Percentiles rank a stretch among this genome's conserved stretches.
These are phyloP conservation scores for Sericinus montela DNA, from an alignment of 2,888 invertebrate species.

Conservation along the genomic window DNA sequence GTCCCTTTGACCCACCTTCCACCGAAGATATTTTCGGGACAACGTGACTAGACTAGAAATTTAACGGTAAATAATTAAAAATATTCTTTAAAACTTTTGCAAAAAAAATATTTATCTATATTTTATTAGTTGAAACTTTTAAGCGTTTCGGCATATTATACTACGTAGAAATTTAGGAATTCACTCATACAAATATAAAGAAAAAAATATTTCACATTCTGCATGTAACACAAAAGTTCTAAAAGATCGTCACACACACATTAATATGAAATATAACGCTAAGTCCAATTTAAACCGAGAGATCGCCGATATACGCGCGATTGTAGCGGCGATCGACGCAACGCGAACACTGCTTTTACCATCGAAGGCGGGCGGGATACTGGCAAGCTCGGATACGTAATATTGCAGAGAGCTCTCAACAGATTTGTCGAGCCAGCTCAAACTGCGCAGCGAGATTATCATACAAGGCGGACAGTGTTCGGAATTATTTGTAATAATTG, in stretches of 20 bases:
- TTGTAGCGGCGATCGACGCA: background rate
- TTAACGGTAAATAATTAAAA: too few relatives aligned
- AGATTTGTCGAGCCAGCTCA: slow-evolving; percentile 17
- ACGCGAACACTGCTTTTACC: background rate
- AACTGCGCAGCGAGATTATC: slow-evolving; percentile 20
- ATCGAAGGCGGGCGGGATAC: slow-evolving; percentile 12
- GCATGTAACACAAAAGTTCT: background rate
- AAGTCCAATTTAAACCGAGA: background rate
- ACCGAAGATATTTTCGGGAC: too few relatives aligned
- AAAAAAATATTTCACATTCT: too few relatives aligned
- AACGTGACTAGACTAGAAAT: too few relatives aligned
- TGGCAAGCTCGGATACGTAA: slow-evolving; percentile 11
- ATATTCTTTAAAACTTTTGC: too few relatives aligned
- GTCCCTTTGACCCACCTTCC: too few relatives aligned
- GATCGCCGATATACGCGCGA: background rate
- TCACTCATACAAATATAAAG: too few relatives aligned
- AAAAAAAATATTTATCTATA: too few relatives aligned
- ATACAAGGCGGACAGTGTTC: slow-evolving; percentile 1
- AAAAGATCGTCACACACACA: background rate
- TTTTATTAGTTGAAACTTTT: too few relatives aligned
- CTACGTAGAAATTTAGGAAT: too few relatives aligned
- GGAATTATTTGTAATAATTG: background rate
- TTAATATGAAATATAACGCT: background rate
- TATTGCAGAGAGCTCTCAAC: slow-evolving; percentile 16
- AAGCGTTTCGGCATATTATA: too few relatives aligned